These are phyloP conservation scores for Heliornis fulica DNA, from an alignment of 2,113 vertebrate species.

Conservation along the genomic window DNA sequence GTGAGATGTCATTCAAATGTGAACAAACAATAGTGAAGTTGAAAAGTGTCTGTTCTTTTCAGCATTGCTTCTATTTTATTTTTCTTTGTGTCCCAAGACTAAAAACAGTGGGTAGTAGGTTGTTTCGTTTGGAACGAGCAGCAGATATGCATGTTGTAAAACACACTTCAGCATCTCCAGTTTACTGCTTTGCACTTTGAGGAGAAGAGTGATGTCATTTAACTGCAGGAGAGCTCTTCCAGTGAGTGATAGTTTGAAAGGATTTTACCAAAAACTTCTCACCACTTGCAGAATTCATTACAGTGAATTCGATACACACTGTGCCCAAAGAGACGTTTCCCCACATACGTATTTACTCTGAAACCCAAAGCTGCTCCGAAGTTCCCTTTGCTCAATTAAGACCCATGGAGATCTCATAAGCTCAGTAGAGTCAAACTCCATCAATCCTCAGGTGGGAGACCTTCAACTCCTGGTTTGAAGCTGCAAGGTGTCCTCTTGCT, in stretches of 20 bases:
- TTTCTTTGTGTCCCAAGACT: not conserved
- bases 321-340: not conserved
- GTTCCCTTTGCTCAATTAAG: not conserved
- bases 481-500: no score
- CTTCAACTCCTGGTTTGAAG: accelerated
- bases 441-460: not conserved
- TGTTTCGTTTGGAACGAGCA: not conserved
- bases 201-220: not conserved
- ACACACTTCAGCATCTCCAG: not conserved
- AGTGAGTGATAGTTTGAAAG: not conserved
- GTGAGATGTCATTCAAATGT: not conserved
- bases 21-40: not conserved
- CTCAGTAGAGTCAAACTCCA: not conserved
- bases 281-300: not conserved
- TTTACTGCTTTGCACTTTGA: not conserved
- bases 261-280: not conserved
- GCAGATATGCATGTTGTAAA: not conserved
- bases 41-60: not conserved
- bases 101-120: not conserved
- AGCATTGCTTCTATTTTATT: not conserved
- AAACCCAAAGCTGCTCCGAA: not conserved
- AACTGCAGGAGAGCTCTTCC: not conserved
- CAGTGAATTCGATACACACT: not conserved
- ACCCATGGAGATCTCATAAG: not conserved
- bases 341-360: not conserved